Conservation (phyloP, 2,888 invertebrate genomes). For the Scaptomyza cyrtandrae region DNA sequence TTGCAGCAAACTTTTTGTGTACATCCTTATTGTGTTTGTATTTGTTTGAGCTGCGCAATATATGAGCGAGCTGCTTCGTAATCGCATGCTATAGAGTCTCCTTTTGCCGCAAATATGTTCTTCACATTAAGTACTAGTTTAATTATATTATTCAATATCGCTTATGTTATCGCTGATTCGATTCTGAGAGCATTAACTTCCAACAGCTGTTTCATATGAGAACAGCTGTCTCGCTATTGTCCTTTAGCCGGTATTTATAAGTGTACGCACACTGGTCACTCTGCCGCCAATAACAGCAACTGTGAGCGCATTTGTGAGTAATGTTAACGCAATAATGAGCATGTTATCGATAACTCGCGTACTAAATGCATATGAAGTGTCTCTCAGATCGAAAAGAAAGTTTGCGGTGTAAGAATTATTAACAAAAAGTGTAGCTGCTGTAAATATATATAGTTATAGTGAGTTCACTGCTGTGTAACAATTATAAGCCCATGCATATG, state of each 20-base stretch:
- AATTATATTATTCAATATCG: slow-evolving; percentile 76
- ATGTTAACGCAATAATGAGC: slow-evolving; percentile 22
- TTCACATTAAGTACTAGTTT: slow-evolving; percentile 61
- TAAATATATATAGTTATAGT: slow-evolving; percentile 53
- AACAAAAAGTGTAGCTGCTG: slow-evolving; percentile 56
- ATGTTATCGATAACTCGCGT: slow-evolving; percentile 40
- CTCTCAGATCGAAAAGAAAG: slow-evolving; percentile 61
- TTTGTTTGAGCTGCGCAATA: slow-evolving; percentile 39
- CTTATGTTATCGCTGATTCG: slow-evolving; percentile 65
- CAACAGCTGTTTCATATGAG: slow-evolving; percentile 41
- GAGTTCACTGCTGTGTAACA: slow-evolving; percentile 32
- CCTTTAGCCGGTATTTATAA: neutral
- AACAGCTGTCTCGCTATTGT: slow-evolving; percentile 38
- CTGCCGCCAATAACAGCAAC: slow-evolving; percentile 12
- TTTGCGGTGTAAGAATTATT: slow-evolving; percentile 62
- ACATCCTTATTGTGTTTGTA: slow-evolving; percentile 46
- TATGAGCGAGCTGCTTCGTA: slow-evolving; percentile 27
- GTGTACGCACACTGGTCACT: slow-evolving; percentile 20
- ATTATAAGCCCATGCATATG: neutral
- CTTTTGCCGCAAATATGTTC: slow-evolving; percentile 33
- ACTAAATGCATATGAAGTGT: slow-evolving; percentile 45
- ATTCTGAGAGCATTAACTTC: slow-evolving; percentile 57
- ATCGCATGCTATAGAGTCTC: slow-evolving; percentile 39
- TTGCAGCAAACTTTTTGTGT: slow-evolving; percentile 45
- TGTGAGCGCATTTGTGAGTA: slow-evolving; percentile 23